phyloP scores from a whole-genome alignment of 1,140 invertebrate species.

The Habropoda laboriosa region DNA sequence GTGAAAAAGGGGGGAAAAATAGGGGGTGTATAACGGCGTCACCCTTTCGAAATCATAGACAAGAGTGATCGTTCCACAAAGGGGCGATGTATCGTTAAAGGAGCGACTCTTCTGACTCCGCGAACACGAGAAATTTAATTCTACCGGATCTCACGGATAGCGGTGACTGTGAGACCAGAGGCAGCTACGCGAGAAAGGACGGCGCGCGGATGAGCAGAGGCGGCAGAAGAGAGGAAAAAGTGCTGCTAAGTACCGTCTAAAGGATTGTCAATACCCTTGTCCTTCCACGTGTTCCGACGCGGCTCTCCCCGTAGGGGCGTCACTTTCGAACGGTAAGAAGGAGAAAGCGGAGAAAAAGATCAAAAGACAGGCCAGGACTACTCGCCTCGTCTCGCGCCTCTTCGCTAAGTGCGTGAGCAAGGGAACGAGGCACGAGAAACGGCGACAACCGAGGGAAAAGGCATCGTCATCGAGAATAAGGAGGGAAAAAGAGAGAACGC shows the following conservation, averaged over 20 bases:
- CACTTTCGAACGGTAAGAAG: constrained; percentile 59
- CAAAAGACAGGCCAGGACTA: constrained; percentile 25
- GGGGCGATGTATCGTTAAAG: constrained; percentile 4
- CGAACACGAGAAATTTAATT: constrained; percentile 35
- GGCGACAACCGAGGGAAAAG: background rate
- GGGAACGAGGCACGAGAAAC: background rate
- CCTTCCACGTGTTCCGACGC: constrained; percentile 42
- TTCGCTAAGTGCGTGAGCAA: background rate
- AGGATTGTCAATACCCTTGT: constrained; percentile 73
- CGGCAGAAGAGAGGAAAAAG: constrained; percentile 56
- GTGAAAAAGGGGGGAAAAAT: background rate
- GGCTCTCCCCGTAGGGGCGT: constrained; percentile 61
- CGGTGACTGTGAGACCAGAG: background rate
- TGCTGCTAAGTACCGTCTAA: constrained; percentile 71
- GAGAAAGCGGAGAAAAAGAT: constrained; percentile 45
- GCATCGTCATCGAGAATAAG: constrained; percentile 41
- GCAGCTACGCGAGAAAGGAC: background rate
- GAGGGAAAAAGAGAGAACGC: constrained; percentile 22
- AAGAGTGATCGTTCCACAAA: background rate
- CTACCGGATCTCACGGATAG: background rate
- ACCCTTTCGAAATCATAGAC: constrained; percentile 10
- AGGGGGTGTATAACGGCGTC: background rate
- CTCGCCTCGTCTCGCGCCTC: constrained; percentile 10
- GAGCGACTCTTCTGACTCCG: background rate
- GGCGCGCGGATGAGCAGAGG: background rate